Base-by-base conservation (phyloP, 2,797 vertebrate species). In the Enteromius anoplus region DNA sequence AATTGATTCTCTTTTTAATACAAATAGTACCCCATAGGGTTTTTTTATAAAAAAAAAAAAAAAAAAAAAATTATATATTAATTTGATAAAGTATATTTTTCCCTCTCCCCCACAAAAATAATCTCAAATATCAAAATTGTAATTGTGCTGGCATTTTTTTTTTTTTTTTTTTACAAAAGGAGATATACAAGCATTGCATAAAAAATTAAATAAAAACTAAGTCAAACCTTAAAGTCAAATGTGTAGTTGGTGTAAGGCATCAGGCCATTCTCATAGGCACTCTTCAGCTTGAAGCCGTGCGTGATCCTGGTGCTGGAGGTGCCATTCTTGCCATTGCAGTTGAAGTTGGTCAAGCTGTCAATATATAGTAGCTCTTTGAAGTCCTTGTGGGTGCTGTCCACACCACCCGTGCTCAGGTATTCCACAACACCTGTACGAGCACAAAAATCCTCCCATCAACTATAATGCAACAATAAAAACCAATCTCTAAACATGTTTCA, bases 211-310 rank as follows among this genome's bases (percentile, higher is more conserved):
- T 40, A 7, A 19, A 21, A 53, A 21, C 8, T 8, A 51, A 1
- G 7, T 12, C 70, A 0, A 87, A 96, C 96, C 95, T 96, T 97
- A 91, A 99, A 99, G 90, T 99, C 98, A 69, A 96, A 97, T 40
- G 98, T 99, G 89, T 98, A 99, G 93, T 99, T 99, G 78, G 98
- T 99, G 73, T 98, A 98, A 97, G 97, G 97, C 97, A 99, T 99
- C 92, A 98, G 95, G 94, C 96, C 96, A 73, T 96, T 96, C 93
- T 99, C 97, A 75, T 99, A 99, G 92, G 98, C 96, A 94, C 95
- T 99, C 96, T 98, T 97, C 87, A 99, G 95, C 95, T 97, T 97
- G 95, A 99, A 99, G 93, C 96, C 97, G 29, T 99, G 98, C n/a
- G 98, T 99, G 93, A 99, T 99, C 92, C 96, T 96, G 93, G 96